phyloP scores from a whole-genome alignment of 2,113 vertebrate genomes.

The Morphnarchus princeps region DNA sequence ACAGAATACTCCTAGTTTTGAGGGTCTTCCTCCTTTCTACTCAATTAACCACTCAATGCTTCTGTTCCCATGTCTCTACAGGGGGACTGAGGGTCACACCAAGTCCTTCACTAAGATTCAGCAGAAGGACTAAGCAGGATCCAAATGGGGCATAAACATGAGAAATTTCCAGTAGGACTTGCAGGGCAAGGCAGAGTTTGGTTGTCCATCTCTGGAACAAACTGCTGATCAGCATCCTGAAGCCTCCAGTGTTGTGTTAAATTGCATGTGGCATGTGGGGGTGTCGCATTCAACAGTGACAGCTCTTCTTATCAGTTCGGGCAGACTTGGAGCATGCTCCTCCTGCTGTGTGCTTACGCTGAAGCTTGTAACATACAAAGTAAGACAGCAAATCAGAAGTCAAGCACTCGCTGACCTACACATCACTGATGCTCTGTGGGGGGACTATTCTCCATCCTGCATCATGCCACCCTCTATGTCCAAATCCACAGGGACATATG shows the following conservation, averaged over 20 bases:
- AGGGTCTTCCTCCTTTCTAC: not conserved
- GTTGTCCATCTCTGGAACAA: not conserved
- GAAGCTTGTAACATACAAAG: not conserved
- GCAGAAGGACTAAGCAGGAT: not conserved
- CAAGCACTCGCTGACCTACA: not conserved
- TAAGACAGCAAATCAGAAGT: not conserved
- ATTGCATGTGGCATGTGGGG: not conserved
- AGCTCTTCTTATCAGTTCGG: not conserved
- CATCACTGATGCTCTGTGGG: not conserved
- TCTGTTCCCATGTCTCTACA: not conserved
- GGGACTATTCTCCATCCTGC: not conserved
- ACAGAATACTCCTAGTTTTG: not conserved
- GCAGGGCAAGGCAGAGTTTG: not conserved
- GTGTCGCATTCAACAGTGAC: not conserved
- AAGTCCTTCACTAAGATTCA: not conserved
- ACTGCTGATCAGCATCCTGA: not conserved
- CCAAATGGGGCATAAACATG: not conserved
- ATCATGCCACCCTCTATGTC: not conserved
- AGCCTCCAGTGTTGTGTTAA: not conserved
- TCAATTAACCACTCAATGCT: not conserved
- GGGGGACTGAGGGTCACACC: not conserved
- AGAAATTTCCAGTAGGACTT: not conserved
- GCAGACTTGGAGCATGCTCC: not conserved
- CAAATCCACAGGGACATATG: not conserved
- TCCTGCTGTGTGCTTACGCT: fast-evolving